Percentiles rank a stretch among this genome's conserved stretches.
phyloP scores from a whole-genome alignment of 2,797 vertebrate genomes.

The Microtus californicus region DNA sequence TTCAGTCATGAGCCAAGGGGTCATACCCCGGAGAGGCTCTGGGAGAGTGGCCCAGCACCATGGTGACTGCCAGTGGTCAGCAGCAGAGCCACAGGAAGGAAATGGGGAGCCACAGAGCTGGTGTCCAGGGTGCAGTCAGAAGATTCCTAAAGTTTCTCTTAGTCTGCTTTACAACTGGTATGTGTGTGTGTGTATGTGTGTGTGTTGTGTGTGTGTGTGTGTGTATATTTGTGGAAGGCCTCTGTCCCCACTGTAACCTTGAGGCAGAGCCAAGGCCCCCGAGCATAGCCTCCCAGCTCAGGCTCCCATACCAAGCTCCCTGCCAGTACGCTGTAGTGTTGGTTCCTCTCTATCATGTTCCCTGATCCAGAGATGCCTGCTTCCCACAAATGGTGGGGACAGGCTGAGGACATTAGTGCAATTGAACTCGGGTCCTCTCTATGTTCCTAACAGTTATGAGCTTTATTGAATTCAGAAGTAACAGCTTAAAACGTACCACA shows the following conservation, averaged over 20 bases:
- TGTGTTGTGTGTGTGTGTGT: not conserved
- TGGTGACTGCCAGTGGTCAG: not conserved
- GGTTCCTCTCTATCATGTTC: not conserved
- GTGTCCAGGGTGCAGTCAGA: not conserved
- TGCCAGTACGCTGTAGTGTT: fast-evolving
- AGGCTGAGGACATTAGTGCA: not conserved
- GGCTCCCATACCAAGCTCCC: fast-evolving
- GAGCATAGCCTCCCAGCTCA: not conserved
- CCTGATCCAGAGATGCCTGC: not conserved
- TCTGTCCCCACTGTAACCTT: not conserved
- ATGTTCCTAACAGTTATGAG: not conserved
- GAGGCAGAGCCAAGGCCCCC: not conserved
- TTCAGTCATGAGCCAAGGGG: not conserved
- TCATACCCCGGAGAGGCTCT: not conserved
- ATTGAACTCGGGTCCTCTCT: not conserved
- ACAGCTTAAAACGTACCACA: not conserved
- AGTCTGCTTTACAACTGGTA: not conserved
- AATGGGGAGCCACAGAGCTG: not conserved
- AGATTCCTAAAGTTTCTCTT: not conserved
- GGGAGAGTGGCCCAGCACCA: too few species aligned
- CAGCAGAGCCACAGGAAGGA: not conserved
- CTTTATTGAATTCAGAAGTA: not conserved
- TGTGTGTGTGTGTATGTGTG: not conserved
- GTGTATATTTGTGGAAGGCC: not conserved
- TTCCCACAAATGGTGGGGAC: not conserved